These are phyloP conservation scores for Poecilia velifera DNA, from an alignment of 2,797 vertebrate species.

Conservation along the genomic window DNA sequence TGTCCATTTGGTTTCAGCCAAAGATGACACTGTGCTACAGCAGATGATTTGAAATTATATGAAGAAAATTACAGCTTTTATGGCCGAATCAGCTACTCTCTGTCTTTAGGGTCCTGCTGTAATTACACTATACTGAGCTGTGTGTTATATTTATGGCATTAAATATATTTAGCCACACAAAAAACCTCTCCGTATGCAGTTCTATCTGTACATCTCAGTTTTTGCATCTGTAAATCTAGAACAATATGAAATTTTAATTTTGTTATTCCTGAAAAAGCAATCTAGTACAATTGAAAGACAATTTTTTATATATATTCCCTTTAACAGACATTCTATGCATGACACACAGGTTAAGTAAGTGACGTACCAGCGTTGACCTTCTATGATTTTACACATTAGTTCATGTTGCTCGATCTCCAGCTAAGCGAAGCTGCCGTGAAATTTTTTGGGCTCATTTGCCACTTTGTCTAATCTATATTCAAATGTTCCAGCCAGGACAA, in stretches of 20 bases:
- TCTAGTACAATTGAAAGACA: too few species aligned
- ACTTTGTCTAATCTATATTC: too few species aligned
- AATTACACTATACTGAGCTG: conserved; percentile 2
- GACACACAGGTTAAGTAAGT: too few species aligned
- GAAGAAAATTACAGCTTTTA: not conserved
- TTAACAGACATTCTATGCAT: too few species aligned
- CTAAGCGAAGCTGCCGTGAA: not conserved
- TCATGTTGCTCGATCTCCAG: not conserved
- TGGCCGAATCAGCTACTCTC: not conserved
- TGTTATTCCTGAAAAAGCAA: too few species aligned
- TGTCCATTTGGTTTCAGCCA: not conserved
- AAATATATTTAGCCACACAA: not conserved
- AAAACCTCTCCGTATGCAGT: not conserved
- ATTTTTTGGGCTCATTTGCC: not conserved
- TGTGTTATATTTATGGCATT: not conserved
- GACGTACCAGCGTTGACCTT: too few species aligned
- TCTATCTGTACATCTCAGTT: not conserved
- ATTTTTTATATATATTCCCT: too few species aligned
- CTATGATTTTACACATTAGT: too few species aligned
- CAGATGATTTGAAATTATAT: conserved; percentile 5
- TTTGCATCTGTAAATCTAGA: not conserved
- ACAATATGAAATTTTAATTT: too few species aligned
- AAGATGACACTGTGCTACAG: not conserved
- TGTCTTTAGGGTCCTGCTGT: not conserved
- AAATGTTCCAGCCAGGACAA: too few species aligned